Base-by-base conservation (phyloP, 1,140 invertebrate genomes). In the Stegodyphus mimosarum region DNA sequence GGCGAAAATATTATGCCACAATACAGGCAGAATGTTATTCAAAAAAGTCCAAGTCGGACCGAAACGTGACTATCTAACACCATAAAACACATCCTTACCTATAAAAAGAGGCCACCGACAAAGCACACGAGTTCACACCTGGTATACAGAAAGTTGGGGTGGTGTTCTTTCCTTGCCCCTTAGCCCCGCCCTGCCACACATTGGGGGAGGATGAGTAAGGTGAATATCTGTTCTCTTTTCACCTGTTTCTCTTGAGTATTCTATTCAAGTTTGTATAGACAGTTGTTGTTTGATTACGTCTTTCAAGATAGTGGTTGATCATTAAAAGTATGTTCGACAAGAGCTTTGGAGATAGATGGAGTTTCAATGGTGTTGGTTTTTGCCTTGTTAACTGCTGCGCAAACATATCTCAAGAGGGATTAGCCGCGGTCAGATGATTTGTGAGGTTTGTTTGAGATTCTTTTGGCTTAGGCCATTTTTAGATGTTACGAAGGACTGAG, bases 341-440 rank as follows among this genome's bases (percentile, higher is more conserved):
- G 13, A 11, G 13, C 15, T 17, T 48, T 48, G 33, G 33, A 33
- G 33, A 33, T 33, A 33, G 33, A 33, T 33, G 33, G 72, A 60
- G 53, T 74, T 50, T 74, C 72, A 60, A 74, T 52, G 6, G 33
- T 74, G 72, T 74, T 74, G 72, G 55, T 17, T 74, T 13, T 60
- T 50, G n/a, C 9, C 51, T 60, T 55, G 5, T 60, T 74, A 74
- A 33, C 13, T 11, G 18, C 51, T 53, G n/a, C 13, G 72, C 53
- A 53, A 74, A 74, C 72, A 74, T 6, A 0, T 17, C 18, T 74
- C n/a, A 60, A 74, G 72, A 33, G 72, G 72, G 72, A 74, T 74
- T 60, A 74, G 72, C 55, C 9, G 15, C 15, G 55, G 55, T 60
- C 55, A 60, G 55, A 60, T 33, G 33, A 33, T 33, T 33, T 33